These are phyloP conservation scores for Mesoligia furuncula DNA, from an alignment of 2,888 invertebrate genomes.

Conservation along the genomic window DNA sequence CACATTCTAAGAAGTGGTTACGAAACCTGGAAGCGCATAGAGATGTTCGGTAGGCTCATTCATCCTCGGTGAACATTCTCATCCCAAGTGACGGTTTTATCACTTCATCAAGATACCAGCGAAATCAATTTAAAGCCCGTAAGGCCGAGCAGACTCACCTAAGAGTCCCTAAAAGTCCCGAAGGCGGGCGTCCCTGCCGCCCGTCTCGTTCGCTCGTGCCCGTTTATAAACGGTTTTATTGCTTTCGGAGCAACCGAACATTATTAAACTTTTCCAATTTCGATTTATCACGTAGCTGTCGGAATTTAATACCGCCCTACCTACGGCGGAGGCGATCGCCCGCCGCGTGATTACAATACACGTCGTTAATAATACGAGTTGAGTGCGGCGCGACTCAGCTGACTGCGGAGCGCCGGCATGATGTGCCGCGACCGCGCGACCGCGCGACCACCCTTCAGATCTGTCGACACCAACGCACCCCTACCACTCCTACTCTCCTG, in stretches of 20 bases:
- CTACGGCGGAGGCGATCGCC: slow-evolving; percentile 90
- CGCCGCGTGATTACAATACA: slow-evolving; percentile 91
- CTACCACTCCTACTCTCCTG: slow-evolving; percentile 52
- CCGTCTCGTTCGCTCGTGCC: slow-evolving; percentile 90
- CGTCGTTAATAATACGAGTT: slow-evolving; percentile 89
- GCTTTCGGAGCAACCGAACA: slow-evolving; percentile 91
- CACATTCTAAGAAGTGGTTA: slow-evolving; percentile 61
- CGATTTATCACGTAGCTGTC: slow-evolving; percentile 91
- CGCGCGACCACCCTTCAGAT: slow-evolving; percentile 35
- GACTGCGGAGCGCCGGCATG: slow-evolving; percentile 64
- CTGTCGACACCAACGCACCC: slow-evolving; percentile 62
- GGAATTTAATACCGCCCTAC: slow-evolving; percentile 91
- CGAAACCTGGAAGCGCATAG: slow-evolving; percentile 37
- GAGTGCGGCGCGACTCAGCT: slow-evolving; percentile 77
- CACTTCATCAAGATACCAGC: slow-evolving; percentile 86
- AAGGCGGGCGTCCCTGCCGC: slow-evolving; percentile 88
- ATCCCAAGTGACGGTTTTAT: slow-evolving; percentile 79
- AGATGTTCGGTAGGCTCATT: slow-evolving; percentile 55
- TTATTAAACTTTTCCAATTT: slow-evolving; percentile 91
- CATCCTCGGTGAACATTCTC: slow-evolving; percentile 66
- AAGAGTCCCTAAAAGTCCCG: slow-evolving; percentile 89
- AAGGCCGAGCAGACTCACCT: slow-evolving; percentile 85
- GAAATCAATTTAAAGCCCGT: slow-evolving; percentile 87
- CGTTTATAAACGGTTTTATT: slow-evolving; percentile 91
- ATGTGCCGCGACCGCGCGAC: slow-evolving; percentile 51